Evolutionary conservation across 1,140 invertebrate genomes (phyloP).

Genomic region (Hesperophylax magnus): DNA sequence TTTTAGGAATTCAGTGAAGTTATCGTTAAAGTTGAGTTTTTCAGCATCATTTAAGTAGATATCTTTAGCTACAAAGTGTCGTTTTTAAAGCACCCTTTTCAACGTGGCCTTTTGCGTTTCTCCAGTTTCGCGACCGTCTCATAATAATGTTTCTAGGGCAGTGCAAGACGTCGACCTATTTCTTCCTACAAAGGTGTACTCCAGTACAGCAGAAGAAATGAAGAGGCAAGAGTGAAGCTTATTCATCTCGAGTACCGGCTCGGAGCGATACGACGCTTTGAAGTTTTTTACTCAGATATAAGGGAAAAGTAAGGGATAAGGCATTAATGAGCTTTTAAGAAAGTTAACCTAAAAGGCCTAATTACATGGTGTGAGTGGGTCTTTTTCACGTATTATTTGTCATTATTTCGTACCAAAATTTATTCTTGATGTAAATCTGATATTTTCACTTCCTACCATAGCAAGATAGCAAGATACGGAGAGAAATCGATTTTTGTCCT

Average conservation of each 20-base stretch:
- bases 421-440: too few relatives aligned
- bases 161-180: background rate
- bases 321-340: slow-evolving; percentile 16
- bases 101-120: too few relatives aligned
- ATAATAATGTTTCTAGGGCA: background rate
- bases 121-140: background rate
- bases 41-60: too few relatives aligned
- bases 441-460: too few relatives aligned
- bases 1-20: too few relatives aligned
- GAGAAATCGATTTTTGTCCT: too few relatives aligned
- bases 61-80: too few relatives aligned
- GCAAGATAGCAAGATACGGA: too few relatives aligned
- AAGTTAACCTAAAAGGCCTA: background rate
- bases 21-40: too few relatives aligned
- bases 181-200: background rate
- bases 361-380: background rate
- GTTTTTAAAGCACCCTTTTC: too few relatives aligned
- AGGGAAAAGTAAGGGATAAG: background rate
- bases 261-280: background rate
- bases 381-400: background rate
- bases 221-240: background rate
- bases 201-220: background rate
- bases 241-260: background rate
- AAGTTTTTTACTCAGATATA: slow-evolving; percentile 1
- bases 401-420: background rate